These are phyloP conservation scores for Meda fulgida DNA, from an alignment of 2,797 vertebrate genomes.

Conservation along the genomic window DNA sequence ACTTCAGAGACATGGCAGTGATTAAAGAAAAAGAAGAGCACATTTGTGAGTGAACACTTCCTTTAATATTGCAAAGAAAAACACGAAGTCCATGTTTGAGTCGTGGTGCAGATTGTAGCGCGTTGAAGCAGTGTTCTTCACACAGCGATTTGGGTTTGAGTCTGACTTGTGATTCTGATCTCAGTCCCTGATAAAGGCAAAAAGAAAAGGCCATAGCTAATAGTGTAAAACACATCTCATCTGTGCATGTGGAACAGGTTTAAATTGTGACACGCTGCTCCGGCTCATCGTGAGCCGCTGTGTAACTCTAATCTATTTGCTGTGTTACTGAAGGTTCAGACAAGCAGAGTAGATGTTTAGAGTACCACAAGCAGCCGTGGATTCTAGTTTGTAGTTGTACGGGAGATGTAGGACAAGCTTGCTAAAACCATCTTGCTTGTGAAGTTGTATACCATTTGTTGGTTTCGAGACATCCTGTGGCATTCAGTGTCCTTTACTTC, in stretches of 20 bases:
- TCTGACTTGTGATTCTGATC: neutral
- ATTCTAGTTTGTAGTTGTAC: constrained; percentile 52
- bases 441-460: constrained; percentile 54
- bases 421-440: constrained; percentile 69
- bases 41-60: neutral
- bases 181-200: neutral
- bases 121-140: neutral
- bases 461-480: constrained; percentile 36
- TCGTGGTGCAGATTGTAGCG: neutral
- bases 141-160: neutral
- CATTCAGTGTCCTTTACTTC: constrained; percentile 29
- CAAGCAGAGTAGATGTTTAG: constrained; percentile 72
- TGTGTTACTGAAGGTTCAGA: constrained; percentile 54
- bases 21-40: neutral
- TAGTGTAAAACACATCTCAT: neutral
- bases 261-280: neutral
- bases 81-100: neutral
- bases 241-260: neutral
- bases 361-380: constrained; percentile 60
- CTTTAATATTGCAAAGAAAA: neutral
- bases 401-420: constrained; percentile 73
- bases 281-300: neutral
- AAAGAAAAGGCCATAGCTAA: neutral
- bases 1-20: neutral
- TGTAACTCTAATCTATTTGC: constrained; percentile 22